Base-by-base conservation (phyloP, 2,888 invertebrate genomes). In the Parnassius orleans region DNA sequence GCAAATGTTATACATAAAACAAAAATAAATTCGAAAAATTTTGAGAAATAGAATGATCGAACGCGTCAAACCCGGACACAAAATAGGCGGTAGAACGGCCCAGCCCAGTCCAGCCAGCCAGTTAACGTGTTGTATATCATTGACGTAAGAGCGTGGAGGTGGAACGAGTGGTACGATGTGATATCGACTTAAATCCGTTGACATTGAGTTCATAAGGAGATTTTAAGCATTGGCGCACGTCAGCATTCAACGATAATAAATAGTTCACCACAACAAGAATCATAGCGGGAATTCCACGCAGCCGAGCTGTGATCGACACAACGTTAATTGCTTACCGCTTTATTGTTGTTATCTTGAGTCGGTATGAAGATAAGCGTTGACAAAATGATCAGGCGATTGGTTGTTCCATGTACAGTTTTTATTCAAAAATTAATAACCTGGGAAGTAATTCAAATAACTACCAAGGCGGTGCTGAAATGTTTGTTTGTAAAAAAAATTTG, bases 211-310 rank as follows among this genome's bases (percentile, higher is more conserved):
- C 74, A 81, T 75, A 78, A 79, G 63, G 68, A 75, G 72, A 72
- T 67, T 64, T 53, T 14, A 9, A 65, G 75, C 73, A 71, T 72
- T 73, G 71, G 73, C 75, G 77, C 80, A 87, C 87, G 88, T 89
- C 88, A 89, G 83, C 80, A 78, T 76, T 77, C 77, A 77, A 86
- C 81, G 86, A 88, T 88, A 86, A 86, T 89, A 90, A 89, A 89
- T 90, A 86, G 90, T 88, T 86, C 87, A 86, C 80, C 83, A 84
- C 78, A 84, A 86, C 84, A 86, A 82, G 82, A 87, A 80, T 85
- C 77, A 81, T 88, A 88, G 88, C 87, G 87, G 90, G 84, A 87
- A 90, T 89, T 90, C 86, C 90, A 90, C 88, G 90, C 89, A 83
- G 84, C 82, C 79, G 80, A 79, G 77, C 81, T 84, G 89, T 91